Percentiles rank a stretch among this genome's conserved stretches.
Conservation (phyloP, 2,113 vertebrate genomes). For the Trogon surrucura region DNA sequence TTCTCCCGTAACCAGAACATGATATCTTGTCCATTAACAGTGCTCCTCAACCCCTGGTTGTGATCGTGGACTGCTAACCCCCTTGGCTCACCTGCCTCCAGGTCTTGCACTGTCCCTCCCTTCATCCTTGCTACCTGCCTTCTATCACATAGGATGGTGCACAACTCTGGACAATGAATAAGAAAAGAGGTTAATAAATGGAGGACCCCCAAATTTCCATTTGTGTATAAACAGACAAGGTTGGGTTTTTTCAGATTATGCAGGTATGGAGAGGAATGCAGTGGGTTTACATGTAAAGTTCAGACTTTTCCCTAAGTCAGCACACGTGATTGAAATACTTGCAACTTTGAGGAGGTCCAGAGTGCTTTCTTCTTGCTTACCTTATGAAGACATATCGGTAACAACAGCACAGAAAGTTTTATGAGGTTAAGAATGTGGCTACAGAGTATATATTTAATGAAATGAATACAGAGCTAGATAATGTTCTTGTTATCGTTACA, state of each 20-base stretch:
- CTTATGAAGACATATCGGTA: not conserved
- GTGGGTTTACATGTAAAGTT: not conserved
- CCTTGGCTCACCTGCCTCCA: not conserved
- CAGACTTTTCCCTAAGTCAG: not conserved
- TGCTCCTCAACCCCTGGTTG: rapidly evolving
- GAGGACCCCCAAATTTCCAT: not conserved
- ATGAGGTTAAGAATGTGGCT: not conserved
- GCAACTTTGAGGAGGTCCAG: not conserved
- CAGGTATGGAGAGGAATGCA: not conserved
- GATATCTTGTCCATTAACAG: not conserved
- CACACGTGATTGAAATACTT: not conserved
- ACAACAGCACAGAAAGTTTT: not conserved
- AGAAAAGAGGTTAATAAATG: not conserved
- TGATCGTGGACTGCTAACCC: rapidly evolving
- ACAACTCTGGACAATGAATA: not conserved
- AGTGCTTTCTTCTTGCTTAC: not conserved
- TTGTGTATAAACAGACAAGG: not conserved
- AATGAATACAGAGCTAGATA: not conserved
- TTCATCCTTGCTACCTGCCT: rapidly evolving
- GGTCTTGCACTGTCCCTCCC: rapidly evolving
- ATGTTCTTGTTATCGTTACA: not conserved
- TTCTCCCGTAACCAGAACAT: not conserved
- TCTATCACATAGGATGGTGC: not conserved
- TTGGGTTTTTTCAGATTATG: not conserved
- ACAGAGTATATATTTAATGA: not conserved